phyloP scores from a whole-genome alignment of 2,113 vertebrate genomes.

The Apodemus sylvaticus region DNA sequence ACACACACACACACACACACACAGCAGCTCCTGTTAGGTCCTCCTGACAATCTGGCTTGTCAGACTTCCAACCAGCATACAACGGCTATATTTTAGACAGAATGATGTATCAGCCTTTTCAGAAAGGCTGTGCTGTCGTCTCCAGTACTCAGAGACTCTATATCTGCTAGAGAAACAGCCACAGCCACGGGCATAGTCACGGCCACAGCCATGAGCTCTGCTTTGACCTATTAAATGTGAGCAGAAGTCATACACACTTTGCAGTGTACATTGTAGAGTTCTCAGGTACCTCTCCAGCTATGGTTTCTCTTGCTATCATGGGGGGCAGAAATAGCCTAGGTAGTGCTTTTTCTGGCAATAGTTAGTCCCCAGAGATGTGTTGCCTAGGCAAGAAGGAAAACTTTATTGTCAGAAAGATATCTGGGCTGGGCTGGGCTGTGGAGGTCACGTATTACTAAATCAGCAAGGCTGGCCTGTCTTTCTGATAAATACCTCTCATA shows the following conservation, averaged over 20 bases:
- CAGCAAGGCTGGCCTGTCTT: not conserved
- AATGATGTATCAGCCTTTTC: not conserved
- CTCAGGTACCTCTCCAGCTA: not conserved
- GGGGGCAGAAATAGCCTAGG: not conserved
- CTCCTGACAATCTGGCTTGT: slow-evolving; percentile 40
- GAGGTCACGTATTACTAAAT: not conserved
- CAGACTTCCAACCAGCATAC: not conserved
- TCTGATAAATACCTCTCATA: not conserved
- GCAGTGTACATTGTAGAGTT: not conserved
- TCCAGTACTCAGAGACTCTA: no score
- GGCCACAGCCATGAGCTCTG: not conserved
- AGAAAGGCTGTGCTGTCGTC: not conserved
- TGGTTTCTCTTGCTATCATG: not conserved
- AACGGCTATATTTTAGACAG: not conserved
- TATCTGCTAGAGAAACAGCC: not conserved
- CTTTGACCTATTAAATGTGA: not conserved
- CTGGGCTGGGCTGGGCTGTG: not conserved
- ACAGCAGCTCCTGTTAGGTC: slow-evolving; percentile 32
- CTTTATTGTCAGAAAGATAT: not conserved
- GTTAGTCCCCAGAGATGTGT: not conserved
- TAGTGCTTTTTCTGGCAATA: not conserved
- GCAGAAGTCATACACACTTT: not conserved
- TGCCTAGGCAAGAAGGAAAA: not conserved
- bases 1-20: not conserved
- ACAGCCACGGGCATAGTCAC: not conserved